Evolutionary conservation across 2,797 vertebrate genomes (phyloP).

Genomic region (Gorsachius magnificus): DNA sequence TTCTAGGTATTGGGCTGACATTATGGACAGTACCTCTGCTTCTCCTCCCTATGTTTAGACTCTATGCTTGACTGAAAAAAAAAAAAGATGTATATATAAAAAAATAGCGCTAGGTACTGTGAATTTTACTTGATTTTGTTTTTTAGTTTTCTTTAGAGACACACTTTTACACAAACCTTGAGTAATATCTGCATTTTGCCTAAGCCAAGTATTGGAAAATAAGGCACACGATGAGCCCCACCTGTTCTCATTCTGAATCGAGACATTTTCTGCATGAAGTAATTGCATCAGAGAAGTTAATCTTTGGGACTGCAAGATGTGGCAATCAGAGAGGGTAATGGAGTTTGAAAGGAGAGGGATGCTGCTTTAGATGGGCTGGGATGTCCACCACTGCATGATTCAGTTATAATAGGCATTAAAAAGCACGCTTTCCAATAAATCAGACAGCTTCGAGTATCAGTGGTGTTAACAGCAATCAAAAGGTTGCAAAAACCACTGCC

Average conservation of each 20-base stretch:
- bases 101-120: background rate
- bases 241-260: background rate
- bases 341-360: background rate
- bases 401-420: background rate
- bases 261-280: background rate
- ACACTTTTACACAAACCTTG: background rate
- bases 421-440: background rate
- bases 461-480: background rate
- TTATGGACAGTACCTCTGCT: background rate
- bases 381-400: background rate
- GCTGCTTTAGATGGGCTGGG: background rate
- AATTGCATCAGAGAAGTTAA: background rate
- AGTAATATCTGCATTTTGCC: background rate
- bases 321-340: background rate
- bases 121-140: background rate
- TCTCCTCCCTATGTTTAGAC: background rate
- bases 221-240: background rate
- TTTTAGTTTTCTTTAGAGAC: background rate
- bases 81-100: too few relatives aligned
- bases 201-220: background rate
- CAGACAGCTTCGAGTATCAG: background rate
- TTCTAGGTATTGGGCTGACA: background rate
- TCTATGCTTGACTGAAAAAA: background rate
- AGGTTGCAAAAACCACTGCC: rapidly evolving
- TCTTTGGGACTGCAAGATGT: background rate